Conservation (phyloP, 2,113 vertebrate species). For the Hemiprocne comata region DNA sequence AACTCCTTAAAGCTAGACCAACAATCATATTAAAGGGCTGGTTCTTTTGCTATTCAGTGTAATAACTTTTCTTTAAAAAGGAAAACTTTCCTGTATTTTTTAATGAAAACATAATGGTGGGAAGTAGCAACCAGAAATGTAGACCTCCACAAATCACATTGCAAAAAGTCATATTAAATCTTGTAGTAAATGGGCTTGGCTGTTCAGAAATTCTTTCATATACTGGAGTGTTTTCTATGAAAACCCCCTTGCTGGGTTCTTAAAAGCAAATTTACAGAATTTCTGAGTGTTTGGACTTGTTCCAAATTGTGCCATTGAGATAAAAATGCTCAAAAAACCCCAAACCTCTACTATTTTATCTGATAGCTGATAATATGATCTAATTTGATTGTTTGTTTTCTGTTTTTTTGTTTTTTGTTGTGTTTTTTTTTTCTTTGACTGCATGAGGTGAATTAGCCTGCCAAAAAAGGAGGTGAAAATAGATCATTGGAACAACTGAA, state of each 20-base stretch:
- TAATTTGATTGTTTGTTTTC: slow-evolving; percentile 50
- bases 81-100: background rate
- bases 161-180: background rate
- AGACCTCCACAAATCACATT: background rate
- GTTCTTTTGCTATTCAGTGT: background rate
- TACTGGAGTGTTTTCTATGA: background rate
- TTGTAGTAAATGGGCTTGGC: slow-evolving; percentile 4
- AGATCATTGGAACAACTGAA: slow-evolving; percentile 1
- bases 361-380: slow-evolving; percentile 46
- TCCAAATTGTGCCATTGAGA: slow-evolving; percentile 57
- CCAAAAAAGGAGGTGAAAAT: slow-evolving; percentile 30
- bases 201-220: slow-evolving; percentile 19
- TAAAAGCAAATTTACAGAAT: slow-evolving; percentile 66
- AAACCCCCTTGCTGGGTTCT: slow-evolving; percentile 51
- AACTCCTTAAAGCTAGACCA: background rate
- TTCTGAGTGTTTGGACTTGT: slow-evolving; percentile 66
- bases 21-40: background rate
- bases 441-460: slow-evolving; percentile 50
- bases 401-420: no score
- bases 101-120: background rate
- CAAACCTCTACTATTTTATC: slow-evolving; percentile 46
- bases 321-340: slow-evolving; percentile 44
- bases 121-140: background rate
- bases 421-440: background rate
- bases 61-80: background rate